These are phyloP conservation scores for Lasioglossum vierecki DNA, from an alignment of 2,888 invertebrate genomes.

Conservation along the genomic window DNA sequence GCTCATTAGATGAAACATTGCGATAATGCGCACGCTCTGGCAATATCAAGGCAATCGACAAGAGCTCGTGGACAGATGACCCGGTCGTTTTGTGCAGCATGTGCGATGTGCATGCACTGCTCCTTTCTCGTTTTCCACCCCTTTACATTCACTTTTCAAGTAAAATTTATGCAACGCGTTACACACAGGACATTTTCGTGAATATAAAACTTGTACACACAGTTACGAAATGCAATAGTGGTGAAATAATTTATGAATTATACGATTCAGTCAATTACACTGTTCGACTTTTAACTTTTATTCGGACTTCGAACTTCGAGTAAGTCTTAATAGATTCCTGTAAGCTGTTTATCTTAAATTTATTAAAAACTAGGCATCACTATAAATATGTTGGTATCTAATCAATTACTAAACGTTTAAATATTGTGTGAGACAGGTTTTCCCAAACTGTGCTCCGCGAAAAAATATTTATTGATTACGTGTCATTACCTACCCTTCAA, in stretches of 20 bases:
- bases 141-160: background rate
- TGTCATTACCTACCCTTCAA: too few species aligned
- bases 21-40: constrained; percentile 65
- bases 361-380: too few species aligned
- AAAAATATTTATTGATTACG: too few species aligned
- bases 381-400: too few species aligned
- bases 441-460: too few species aligned
- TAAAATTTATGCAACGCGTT: background rate
- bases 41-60: constrained; percentile 61
- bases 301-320: background rate
- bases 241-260: background rate
- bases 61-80: constrained; percentile 44
- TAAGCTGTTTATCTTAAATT: background rate
- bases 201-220: background rate
- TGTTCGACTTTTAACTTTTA: background rate
- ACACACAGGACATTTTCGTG: background rate
- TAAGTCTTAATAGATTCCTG: background rate
- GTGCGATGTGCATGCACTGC: constrained; percentile 19
- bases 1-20: constrained; percentile 45
- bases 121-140: background rate
- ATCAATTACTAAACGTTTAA: too few species aligned
- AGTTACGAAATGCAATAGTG: background rate
- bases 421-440: too few species aligned
- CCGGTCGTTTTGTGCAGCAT: constrained; percentile 35
- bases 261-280: background rate